Conservation (phyloP, 2,797 vertebrate species). For the Poecilia velifera region DNA sequence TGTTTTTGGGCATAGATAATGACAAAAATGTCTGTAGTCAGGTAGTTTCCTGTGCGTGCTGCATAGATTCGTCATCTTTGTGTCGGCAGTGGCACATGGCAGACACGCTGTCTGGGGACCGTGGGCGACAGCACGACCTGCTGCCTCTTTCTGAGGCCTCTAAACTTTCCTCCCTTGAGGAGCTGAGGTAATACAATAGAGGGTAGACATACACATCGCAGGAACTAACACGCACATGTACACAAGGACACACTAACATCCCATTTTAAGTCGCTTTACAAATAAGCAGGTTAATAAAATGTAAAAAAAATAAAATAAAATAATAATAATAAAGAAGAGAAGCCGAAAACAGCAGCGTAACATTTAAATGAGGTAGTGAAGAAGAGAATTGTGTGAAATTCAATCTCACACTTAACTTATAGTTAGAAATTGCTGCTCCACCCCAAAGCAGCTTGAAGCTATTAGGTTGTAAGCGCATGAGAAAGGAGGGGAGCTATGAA, state of each 20-base stretch:
- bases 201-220: slow-evolving; percentile 26
- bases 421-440: slow-evolving; percentile 53
- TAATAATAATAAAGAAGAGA: neutral
- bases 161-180: slow-evolving; percentile 66
- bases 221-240: slow-evolving; percentile 15
- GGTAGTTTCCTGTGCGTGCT: slow-evolving; percentile 27
- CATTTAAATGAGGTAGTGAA: slow-evolving; percentile 30
- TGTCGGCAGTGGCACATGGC: slow-evolving; percentile 51
- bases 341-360: slow-evolving; percentile 6
- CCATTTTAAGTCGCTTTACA: neutral
- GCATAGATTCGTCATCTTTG: slow-evolving; percentile 24
- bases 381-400: slow-evolving; percentile 41
- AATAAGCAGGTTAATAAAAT: slow-evolving; percentile 2
- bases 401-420: slow-evolving; percentile 31
- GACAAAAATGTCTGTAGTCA: slow-evolving; percentile 13
- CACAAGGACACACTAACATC: slow-evolving; percentile 12
- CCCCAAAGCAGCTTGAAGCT: slow-evolving; percentile 74
- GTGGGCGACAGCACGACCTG: slow-evolving; percentile 39
- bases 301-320: slow-evolving; percentile 9
- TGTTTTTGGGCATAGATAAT: slow-evolving; percentile 15
- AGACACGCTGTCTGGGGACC: slow-evolving; percentile 67
- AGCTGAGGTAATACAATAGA: slow-evolving; percentile 66
- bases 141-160: slow-evolving; percentile 56
- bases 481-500: slow-evolving; percentile 56
- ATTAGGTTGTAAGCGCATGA: slow-evolving; percentile 64